These are phyloP conservation scores for Anarsia innoxiella DNA, from an alignment of 2,888 invertebrate species.

Conservation along the genomic window DNA sequence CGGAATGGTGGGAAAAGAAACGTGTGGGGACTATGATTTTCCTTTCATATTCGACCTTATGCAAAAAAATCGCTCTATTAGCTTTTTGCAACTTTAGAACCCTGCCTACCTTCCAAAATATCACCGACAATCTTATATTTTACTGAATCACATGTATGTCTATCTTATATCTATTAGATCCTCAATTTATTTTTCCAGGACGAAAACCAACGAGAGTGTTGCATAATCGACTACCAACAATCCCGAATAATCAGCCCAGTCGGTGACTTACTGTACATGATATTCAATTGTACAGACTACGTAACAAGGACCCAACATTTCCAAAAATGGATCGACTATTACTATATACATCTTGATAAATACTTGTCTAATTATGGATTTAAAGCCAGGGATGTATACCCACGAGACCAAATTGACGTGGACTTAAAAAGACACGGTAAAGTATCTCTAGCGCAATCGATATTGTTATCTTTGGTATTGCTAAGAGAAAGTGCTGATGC, in stretches of 20 bases:
- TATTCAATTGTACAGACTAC: slow-evolving; percentile 25
- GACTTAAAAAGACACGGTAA: slow-evolving; percentile 16
- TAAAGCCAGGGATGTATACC: slow-evolving; percentile 4
- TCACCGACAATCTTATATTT: too few species aligned
- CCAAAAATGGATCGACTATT: slow-evolving; percentile 11
- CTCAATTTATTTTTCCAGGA: slow-evolving; percentile 1
- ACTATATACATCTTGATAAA: slow-evolving; percentile 4
- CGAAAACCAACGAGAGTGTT: slow-evolving; percentile 14
- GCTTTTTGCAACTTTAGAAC: too few species aligned
- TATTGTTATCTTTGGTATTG: neutral
- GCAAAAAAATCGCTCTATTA: too few species aligned
- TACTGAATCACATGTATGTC: too few species aligned
- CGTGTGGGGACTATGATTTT: too few species aligned
- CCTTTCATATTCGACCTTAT: too few species aligned
- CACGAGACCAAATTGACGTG: slow-evolving; percentile 9
- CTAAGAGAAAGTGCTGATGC: slow-evolving; percentile 2
- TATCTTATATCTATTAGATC: too few species aligned
- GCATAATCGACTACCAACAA: slow-evolving; percentile 26
- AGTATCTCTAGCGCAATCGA: slow-evolving; percentile 6
- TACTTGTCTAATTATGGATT: slow-evolving; percentile 3
- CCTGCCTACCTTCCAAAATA: too few species aligned
- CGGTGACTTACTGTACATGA: slow-evolving; percentile 21
- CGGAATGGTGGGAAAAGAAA: too few species aligned
- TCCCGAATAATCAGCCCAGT: slow-evolving; percentile 20
- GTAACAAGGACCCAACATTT: slow-evolving; percentile 10